Evolutionary conservation across 2,888 invertebrate genomes (phyloP).

Genomic region (Drosophila kanekoi): DNA sequence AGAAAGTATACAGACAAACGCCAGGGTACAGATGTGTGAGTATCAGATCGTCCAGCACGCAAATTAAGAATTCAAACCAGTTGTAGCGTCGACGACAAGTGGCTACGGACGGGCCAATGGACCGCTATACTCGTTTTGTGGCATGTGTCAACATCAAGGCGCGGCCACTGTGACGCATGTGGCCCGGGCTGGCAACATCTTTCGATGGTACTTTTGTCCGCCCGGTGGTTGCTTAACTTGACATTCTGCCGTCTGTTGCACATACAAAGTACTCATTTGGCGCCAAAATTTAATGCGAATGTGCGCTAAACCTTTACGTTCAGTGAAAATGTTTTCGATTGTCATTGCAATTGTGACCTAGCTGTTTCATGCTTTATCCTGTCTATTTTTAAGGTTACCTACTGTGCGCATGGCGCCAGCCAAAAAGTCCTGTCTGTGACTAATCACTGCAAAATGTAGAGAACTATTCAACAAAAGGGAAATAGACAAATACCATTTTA

Average conservation of each 20-base stretch:
- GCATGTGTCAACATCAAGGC: conserved; percentile 69
- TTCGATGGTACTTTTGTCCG: conserved; percentile 25
- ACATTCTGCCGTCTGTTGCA: conserved; percentile 9
- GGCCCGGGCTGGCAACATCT: conserved; percentile 29
- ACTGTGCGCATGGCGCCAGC: conserved; percentile 73
- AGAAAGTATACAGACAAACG: conserved; percentile 18
- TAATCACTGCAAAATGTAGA: conserved; percentile 39
- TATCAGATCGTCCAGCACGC: conserved; percentile 59
- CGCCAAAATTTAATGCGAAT: conserved; percentile 28
- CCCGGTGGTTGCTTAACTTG: conserved; percentile 32
- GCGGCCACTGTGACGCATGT: conserved; percentile 60
- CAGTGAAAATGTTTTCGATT: conserved; percentile 7
- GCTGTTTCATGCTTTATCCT: conserved; percentile 12
- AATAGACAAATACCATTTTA: conserved; percentile 57
- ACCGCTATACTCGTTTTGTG: conserved; percentile 45
- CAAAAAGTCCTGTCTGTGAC: conserved; percentile 51
- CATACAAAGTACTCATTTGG: conserved; percentile 24
- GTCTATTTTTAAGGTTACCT: conserved; percentile 33
- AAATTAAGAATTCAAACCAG: conserved; percentile 77
- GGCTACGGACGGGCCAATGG: conserved; percentile 56
- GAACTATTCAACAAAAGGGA: conserved; percentile 43
- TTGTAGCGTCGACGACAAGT: conserved; percentile 60
- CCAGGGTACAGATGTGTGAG: conserved; percentile 25
- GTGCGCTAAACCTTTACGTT: neutral
- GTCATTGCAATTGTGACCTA: conserved; percentile 37